Percentiles rank a stretch among this genome's conserved stretches.
Evolutionary conservation across 92 coral and sea anemone species (phyloP).

Genomic region (Pocillopora meandrina): DNA sequence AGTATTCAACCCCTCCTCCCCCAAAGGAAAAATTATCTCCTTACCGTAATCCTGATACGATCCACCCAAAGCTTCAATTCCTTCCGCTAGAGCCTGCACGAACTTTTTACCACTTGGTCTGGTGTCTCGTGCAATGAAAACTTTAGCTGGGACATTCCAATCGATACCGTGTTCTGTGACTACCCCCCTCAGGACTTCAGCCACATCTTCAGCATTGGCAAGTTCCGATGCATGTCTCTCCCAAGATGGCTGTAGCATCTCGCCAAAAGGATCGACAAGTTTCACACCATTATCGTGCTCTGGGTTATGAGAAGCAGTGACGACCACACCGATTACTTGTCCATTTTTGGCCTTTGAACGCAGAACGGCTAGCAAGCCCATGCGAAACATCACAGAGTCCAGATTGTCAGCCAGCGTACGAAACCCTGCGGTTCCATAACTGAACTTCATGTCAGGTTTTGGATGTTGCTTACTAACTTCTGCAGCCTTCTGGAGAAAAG

Average conservation of each 20-base stretch:
- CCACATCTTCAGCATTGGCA: conserved; percentile 85
- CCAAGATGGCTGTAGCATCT: conserved; percentile 95
- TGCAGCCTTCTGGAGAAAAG: conserved; percentile 65
- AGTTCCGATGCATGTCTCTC: conserved; percentile 84
- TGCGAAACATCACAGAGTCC: conserved; percentile 94
- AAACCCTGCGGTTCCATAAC: conserved; percentile 98
- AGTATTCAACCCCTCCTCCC: too few relatives aligned
- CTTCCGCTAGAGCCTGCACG: conserved; percentile 76
- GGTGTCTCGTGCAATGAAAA: conserved; percentile 91
- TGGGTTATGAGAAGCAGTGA: conserved; percentile 99
- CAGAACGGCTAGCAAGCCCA: conserved; percentile 93
- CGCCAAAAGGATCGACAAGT: conserved; percentile 96
- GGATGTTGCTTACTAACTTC: conserved; percentile 75
- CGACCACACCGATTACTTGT: conserved; percentile 84
- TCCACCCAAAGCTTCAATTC: conserved; percentile 86
- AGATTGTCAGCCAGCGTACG: conserved; percentile 75
- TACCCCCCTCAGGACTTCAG: conserved; percentile 58
- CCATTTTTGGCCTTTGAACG: conserved; percentile 90
- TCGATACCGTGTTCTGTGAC: conserved; percentile 49
- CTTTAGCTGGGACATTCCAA: conserved; percentile 67
- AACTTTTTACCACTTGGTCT: conserved; percentile 86
- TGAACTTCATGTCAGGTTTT: conserved; percentile 76
- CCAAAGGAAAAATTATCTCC: not conserved
- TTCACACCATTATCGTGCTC: conserved; percentile 96
- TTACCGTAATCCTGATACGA: conserved; percentile 83